Conservation (phyloP, 1,140 invertebrate genomes). For the Lepidurus arcticus region DNA sequence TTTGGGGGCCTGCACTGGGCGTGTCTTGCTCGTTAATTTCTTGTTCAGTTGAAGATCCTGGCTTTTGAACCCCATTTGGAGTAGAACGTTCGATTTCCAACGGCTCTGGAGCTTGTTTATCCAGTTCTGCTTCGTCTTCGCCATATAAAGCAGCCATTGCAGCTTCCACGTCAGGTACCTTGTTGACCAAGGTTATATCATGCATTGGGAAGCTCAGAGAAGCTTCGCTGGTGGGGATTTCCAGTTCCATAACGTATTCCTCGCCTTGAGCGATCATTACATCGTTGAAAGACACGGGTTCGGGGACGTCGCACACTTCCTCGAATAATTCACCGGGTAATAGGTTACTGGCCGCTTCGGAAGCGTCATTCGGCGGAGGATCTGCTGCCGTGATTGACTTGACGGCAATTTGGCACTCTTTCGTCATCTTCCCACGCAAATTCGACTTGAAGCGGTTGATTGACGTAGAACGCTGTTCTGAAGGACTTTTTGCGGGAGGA, state of each 20-base stretch:
- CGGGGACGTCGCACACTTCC: not conserved
- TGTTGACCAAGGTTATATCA: not conserved
- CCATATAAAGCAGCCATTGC: conserved; percentile 28
- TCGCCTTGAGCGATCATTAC: not conserved
- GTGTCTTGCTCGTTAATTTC: too few relatives aligned
- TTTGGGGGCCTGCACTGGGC: too few relatives aligned
- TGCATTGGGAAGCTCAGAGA: not conserved
- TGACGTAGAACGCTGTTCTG: too few relatives aligned
- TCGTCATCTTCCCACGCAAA: too few relatives aligned
- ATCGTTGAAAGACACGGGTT: not conserved
- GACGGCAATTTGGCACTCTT: too few relatives aligned
- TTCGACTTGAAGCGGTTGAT: too few relatives aligned
- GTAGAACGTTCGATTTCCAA: not conserved
- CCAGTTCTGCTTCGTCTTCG: not conserved
- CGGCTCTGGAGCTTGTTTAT: not conserved
- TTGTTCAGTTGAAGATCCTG: too few relatives aligned
- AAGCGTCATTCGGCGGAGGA: not conserved
- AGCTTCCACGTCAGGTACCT: conserved; percentile 23
- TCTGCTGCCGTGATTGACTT: too few relatives aligned
- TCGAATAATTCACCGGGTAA: not conserved
- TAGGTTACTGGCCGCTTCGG: not conserved
- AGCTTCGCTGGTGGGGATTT: not conserved
- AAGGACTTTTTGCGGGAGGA: too few relatives aligned
- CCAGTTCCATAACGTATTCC: not conserved
- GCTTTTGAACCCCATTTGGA: too few relatives aligned